A percentile compares a stretch with the other conserved stretches of the same genome.
Evolutionary conservation across 2,113 vertebrate species (phyloP).

Genomic region (Nothocercus julius): DNA sequence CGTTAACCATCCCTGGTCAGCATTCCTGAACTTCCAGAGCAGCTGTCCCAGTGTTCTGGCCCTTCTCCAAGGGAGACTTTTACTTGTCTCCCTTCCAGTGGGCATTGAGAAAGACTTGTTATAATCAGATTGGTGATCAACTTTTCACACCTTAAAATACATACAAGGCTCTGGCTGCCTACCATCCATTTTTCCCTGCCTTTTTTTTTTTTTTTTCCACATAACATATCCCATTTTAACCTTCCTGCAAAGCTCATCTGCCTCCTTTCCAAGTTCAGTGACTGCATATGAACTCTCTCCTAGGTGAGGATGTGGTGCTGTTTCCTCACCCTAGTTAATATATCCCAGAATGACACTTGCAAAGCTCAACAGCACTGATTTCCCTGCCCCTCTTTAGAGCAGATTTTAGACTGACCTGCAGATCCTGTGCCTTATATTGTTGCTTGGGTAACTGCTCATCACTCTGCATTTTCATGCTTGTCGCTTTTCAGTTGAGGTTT

Average conservation of each 20-base stretch:
- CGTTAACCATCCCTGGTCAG: not conserved
- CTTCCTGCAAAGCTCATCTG: not conserved
- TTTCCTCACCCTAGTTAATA: constrained; percentile 54
- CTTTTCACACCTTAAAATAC: not conserved
- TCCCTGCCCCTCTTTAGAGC: not conserved
- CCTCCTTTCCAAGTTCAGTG: constrained; percentile 38
- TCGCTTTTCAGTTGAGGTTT: not conserved
- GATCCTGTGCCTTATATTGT: not conserved
- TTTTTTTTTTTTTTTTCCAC: not conserved
- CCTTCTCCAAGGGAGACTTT: not conserved
- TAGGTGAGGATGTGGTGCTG: not conserved
- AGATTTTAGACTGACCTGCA: not conserved
- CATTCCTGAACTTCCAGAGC: not conserved
- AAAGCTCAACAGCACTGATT: not conserved
- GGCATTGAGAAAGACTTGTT: too few relatives aligned
- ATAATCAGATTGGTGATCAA: not conserved
- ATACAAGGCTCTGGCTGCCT: not conserved
- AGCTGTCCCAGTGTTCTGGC: not conserved
- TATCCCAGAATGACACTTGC: not conserved
- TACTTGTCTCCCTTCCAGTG: not conserved
- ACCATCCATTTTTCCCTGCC: not conserved
- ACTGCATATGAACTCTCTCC: constrained; percentile 30
- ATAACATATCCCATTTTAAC: not conserved
- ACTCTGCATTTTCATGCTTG: not conserved
- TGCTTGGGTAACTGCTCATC: not conserved